A percentile compares a stretch with the other conserved stretches of the same genome.
Evolutionary conservation across 2,888 invertebrate species (phyloP).

Genomic region (Scelioninae gen. 1): DNA sequence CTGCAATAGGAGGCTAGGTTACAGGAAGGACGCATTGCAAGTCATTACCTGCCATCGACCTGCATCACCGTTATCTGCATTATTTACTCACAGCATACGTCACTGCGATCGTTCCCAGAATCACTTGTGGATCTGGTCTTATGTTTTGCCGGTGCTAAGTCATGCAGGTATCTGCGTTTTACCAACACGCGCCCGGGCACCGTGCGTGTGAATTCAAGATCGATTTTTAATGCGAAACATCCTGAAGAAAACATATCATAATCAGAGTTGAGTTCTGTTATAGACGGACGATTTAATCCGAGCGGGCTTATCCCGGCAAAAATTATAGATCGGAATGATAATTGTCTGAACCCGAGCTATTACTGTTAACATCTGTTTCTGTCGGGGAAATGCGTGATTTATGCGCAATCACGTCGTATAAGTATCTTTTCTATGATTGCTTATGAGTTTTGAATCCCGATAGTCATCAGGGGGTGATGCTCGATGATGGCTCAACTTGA

Average conservation of each 20-base stretch:
- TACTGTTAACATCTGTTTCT: slow-evolving; percentile 60
- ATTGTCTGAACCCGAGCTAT: slow-evolving; percentile 46
- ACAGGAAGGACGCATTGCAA: slow-evolving; percentile 67
- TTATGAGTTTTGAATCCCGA: slow-evolving; percentile 55
- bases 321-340: slow-evolving; percentile 57
- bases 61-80: slow-evolving; percentile 71
- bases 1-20: slow-evolving; percentile 57
- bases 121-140: slow-evolving; percentile 51
- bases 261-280: slow-evolving; percentile 18
- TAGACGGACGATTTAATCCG: slow-evolving; percentile 37
- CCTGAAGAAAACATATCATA: slow-evolving; percentile 50
- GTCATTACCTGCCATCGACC: slow-evolving; percentile 72
- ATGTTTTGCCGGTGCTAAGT: slow-evolving; percentile 56
- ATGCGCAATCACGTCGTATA: slow-evolving; percentile 63
- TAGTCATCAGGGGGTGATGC: slow-evolving; percentile 50
- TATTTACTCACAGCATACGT: slow-evolving; percentile 69
- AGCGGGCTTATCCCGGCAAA: slow-evolving; percentile 26
- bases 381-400: slow-evolving; percentile 59
- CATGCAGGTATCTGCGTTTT: slow-evolving; percentile 50
- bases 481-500: slow-evolving; percentile 11
- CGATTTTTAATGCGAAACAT: slow-evolving; percentile 56
- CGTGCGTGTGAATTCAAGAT: slow-evolving; percentile 51
- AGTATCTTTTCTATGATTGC: slow-evolving; percentile 61
- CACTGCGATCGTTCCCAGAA: slow-evolving; percentile 68
- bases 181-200: slow-evolving; percentile 41